Base-by-base conservation (phyloP, 2,888 invertebrate species). In the Andrena haemorrhoa region DNA sequence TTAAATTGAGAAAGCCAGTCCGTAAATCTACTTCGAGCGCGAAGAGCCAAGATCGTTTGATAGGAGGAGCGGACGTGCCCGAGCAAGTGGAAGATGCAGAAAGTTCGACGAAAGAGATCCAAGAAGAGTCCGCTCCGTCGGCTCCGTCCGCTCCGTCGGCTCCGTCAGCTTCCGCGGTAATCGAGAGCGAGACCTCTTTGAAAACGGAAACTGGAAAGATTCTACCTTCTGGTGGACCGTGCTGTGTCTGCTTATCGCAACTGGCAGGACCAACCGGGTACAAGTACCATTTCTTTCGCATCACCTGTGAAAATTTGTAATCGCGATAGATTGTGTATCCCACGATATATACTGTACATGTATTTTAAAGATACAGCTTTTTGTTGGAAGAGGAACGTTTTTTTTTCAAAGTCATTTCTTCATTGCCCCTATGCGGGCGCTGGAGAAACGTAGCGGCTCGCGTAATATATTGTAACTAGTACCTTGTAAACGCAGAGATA, bases 401-500 rank as follows among this genome's bases (percentile, higher is more conserved):
- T 16, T 41, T 41, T 5, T 12, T 16, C 35, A 12, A 41, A 16
- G 41, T 41, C 4, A 16, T 16, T 16, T 41, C 41, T 41, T 41
- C 41, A 41, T 41, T 5, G 16, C 41, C 41, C 41, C 41, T 1
- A 41, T 16, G 12, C 16, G 41, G 41, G 41, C 41, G 16, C 16
- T 41, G 41, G 1, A 41, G 41, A 41, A 41, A 41, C 41, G 16
- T 5, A 16, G 41, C 16, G 41, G 41, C 16, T 41, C 41, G 41
- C 41, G 41, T 16, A 41, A 41, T 41, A 16, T 41, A 41, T 41
- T 41, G 12, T 41, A 58, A 29, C 31, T 29, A 5, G 6, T 61
- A 47, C 3, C 60, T 76, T 66, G 23, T 26, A 70, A 61, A 41
- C 56, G 49, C 78, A 93, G 93, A 29, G 91, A 92, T 73, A 88